Evolutionary conservation across 2,797 vertebrate species (phyloP).

Genomic region (Chloroceryle amazona): DNA sequence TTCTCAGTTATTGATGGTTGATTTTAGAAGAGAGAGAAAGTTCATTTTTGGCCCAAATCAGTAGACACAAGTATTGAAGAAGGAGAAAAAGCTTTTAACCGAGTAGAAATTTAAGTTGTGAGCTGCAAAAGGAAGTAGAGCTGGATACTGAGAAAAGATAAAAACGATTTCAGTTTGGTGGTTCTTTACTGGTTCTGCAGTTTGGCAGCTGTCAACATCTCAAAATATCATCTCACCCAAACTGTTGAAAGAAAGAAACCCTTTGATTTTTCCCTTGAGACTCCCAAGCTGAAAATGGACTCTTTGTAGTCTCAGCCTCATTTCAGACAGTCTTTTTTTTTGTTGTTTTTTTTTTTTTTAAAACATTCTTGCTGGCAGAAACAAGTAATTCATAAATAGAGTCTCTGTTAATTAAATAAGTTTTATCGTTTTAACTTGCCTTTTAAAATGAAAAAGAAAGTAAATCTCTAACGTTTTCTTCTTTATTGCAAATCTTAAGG

Average conservation of each 20-base stretch:
- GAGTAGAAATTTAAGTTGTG: neutral
- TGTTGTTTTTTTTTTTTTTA: neutral
- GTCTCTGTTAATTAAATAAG: conserved; percentile 77
- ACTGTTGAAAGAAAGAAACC: conserved; percentile 81
- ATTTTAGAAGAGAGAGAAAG: neutral
- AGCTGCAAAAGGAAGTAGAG: conserved; percentile 31
- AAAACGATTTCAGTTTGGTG: conserved; percentile 67
- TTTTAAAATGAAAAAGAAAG: conserved; percentile 71
- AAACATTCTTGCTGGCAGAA: conserved; percentile 72
- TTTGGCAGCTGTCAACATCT: conserved; percentile 83
- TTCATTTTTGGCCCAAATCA: neutral
- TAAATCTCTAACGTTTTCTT: conserved; percentile 60
- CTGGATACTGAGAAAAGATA: conserved; percentile 62
- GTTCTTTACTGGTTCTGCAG: conserved; percentile 73
- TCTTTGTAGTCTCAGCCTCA: conserved; percentile 78
- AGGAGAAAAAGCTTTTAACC: neutral
- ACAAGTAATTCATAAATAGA: conserved; percentile 72
- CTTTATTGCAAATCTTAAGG: conserved; percentile 67
- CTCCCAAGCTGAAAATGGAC: conserved; percentile 78
- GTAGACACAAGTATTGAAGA: neutral
- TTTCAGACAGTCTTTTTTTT: conserved; percentile 64
- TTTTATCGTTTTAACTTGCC: conserved; percentile 74
- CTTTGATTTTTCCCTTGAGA: conserved; percentile 80
- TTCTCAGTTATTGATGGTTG: neutral
- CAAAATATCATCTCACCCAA: conserved; percentile 81